Base-by-base conservation (phyloP, 2,113 vertebrate genomes). In the Bothrops jararaca region DNA sequence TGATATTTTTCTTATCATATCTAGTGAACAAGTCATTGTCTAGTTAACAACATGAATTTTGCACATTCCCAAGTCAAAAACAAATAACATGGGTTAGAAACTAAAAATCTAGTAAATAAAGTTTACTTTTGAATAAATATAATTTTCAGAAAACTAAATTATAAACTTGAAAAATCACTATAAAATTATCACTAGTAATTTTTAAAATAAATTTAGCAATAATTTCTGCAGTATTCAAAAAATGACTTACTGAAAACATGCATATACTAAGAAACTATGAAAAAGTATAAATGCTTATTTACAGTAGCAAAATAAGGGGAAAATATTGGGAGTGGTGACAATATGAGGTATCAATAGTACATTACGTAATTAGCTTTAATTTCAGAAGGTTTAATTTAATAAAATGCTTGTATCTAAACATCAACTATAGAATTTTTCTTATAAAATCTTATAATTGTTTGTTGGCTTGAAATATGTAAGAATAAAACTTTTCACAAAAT, bases 101-200 rank as follows among this genome's bases (percentile, higher is more conserved):
- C 2, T 80, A 42, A 80, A 39, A 18, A 42, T 42, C 7, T 80
- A 80, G 74, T 42, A 80, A 60, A 29, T 52, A 23, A n/a, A 13
- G 39, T 86, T 85, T 92, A 20, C 69, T 86, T 60, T 24, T 89
- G 52, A 39, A 42, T 86, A 90, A 85, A 60, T 58, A 50, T 85
- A 57, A 13, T 42, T 58, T 22, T 48, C 5, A 85, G 15, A 74
- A 89, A 86, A 4, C 23, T 52, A 58, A 60, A 42, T 4, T 5
- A 2, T 92, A 20, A 24, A 6, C 5, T 57, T 85, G n/a, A 52
- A 34, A 39, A n/a, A 52, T 85, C 45, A 91, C 42, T 26, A 90
- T 74, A 10, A 23, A 89, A 58, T 85, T 88, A 80, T 74, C 56
- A 90, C 23, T 88, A 6, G 10, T 95, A 13, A 13, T 74, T 45